Base-by-base conservation (phyloP, 2,888 invertebrate species). In the Sinopyrophorus schimmeli region DNA sequence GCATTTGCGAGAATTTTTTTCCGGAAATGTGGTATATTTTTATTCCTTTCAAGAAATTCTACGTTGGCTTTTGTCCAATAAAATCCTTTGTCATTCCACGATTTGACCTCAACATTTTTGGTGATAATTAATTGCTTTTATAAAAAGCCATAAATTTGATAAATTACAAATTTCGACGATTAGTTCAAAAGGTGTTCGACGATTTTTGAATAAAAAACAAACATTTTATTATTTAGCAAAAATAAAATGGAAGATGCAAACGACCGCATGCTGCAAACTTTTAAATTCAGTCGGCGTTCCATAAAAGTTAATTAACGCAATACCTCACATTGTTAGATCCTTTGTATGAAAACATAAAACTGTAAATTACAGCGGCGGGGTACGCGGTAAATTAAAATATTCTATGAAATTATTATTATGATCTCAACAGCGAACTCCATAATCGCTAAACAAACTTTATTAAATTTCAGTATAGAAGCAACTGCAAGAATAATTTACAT, bases 111-210 rank as follows among this genome's bases (percentile, higher is more conserved):
- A 46, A n/a, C n/a, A n/a, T n/a, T n/a, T n/a, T n/a, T n/a, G 44
- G 49, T 43, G 37, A 57, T 60, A 62, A 63, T 62, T 61, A 64
- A 61, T 61, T 51, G 60, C 54, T 50, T 52, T 56, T 59, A 59
- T 57, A 62, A 64, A 62, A 64, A 60, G 61, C 49, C 47, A 56
- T 54, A 54, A 55, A 59, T 57, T 60, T 63, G 60, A 64, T 64
- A 62, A 63, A 64, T 64, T 60, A 58, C 58, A 50, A 56, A 56
- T 61, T 64, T 64, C 61, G 63, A 62, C 58, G 60, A 57, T 57
- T n/a, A n/a, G n/a, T 58, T 57, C 57, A 59, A 59, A 55, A 56
- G 49, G 50, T 53, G 51, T 46, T 56, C 58, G 61, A 59, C 60
- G 64, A 62, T 58, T 54, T n/a, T n/a, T n/a, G n/a, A n/a, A n/a